A percentile compares a stretch with the other conserved stretches of the same genome.
Conservation (phyloP, 2,888 invertebrate species). For the Cephus rjabovi region DNA sequence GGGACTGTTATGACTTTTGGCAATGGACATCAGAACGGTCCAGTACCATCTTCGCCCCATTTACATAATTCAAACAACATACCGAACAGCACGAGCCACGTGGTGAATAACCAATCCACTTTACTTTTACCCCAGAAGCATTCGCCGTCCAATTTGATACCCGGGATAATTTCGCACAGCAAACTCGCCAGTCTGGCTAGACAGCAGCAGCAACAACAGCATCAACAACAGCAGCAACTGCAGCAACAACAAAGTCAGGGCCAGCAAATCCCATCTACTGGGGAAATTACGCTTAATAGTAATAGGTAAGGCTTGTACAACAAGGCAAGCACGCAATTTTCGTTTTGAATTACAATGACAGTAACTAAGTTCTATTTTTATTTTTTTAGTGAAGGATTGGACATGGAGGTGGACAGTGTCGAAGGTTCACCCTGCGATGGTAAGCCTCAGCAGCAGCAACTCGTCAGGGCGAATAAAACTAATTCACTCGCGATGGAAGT, state of each 20-base stretch:
- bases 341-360: background rate
- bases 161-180: slow-evolving; percentile 58
- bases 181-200: slow-evolving; percentile 60
- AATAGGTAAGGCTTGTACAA: slow-evolving; percentile 67
- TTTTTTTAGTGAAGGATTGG: slow-evolving; percentile 60
- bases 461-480: slow-evolving; percentile 70
- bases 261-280: slow-evolving; percentile 57
- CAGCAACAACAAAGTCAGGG: slow-evolving; percentile 27
- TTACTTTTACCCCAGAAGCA: slow-evolving; percentile 62
- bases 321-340: background rate
- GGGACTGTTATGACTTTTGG: slow-evolving; percentile 54
- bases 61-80: slow-evolving; percentile 31
- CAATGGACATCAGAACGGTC: slow-evolving; percentile 62
- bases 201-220: slow-evolving; percentile 53
- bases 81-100: slow-evolving; percentile 48
- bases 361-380: background rate
- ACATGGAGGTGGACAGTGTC: slow-evolving; percentile 60
- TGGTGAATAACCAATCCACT: slow-evolving; percentile 54
- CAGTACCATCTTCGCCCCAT: slow-evolving; percentile 36
- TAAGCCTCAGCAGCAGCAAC: slow-evolving; percentile 61
- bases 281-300: slow-evolving; percentile 72
- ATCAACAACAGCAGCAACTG: slow-evolving; percentile 37
- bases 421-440: slow-evolving; percentile 62
- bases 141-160: slow-evolving; percentile 57
- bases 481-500: slow-evolving; percentile 72